Evolutionary conservation across 1,140 invertebrate species (phyloP).

Genomic region (Wiebesia pumilae): DNA sequence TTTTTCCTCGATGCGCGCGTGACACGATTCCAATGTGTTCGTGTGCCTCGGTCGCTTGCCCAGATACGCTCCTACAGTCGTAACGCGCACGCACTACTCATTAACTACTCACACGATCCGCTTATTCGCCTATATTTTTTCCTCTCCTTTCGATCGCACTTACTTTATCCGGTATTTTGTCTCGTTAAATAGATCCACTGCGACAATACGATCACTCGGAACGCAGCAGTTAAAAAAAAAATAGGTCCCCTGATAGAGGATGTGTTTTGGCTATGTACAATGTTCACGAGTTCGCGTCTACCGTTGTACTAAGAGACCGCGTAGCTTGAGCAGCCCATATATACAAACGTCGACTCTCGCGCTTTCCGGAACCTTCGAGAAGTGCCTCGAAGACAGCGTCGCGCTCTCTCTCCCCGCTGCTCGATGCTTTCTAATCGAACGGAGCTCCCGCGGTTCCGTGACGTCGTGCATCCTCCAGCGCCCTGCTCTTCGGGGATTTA

Average conservation of each 20-base stretch:
- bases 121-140: not conserved
- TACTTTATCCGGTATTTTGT: not conserved
- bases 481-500: no score
- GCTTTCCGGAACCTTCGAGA: conserved; percentile 72
- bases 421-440: conserved; percentile 34
- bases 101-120: not conserved
- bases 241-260: not conserved
- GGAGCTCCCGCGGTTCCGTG: not conserved
- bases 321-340: conserved; percentile 64
- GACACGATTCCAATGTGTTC: not conserved
- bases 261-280: not conserved
- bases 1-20: not conserved
- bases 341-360: conserved; percentile 67
- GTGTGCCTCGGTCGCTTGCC: not conserved
- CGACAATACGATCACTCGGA: not conserved
- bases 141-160: not conserved
- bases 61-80: not conserved
- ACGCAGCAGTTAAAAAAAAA: not conserved
- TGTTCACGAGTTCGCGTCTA: conserved; percentile 55
- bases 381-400: conserved; percentile 56
- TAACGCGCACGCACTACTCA: not conserved
- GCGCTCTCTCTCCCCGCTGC: conserved; percentile 14
- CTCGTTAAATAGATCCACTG: not conserved
- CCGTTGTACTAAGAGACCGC: conserved; percentile 67
- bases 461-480: not conserved